These are phyloP conservation scores for Cyprinodon tularosa DNA, from an alignment of 2,113 vertebrate genomes.

Conservation along the genomic window DNA sequence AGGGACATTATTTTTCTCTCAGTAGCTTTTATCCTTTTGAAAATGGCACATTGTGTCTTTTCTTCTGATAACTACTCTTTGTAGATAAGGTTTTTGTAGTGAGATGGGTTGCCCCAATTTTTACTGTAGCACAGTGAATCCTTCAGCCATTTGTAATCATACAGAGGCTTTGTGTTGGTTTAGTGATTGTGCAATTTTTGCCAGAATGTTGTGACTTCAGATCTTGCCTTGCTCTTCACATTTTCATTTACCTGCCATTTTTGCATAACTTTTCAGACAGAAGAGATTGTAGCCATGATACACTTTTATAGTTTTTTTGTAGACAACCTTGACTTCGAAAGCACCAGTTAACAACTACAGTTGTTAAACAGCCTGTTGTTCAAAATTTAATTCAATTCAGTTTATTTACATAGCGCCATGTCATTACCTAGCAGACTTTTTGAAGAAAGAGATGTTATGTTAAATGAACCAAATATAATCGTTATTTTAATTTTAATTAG, in stretches of 20 bases:
- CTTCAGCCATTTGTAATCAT: neutral
- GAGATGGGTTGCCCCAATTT: neutral
- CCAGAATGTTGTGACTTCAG: neutral
- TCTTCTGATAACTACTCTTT: neutral
- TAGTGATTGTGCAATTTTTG: neutral
- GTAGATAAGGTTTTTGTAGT: neutral
- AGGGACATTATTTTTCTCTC: neutral
- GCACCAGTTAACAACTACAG: conserved; percentile 7
- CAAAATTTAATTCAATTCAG: neutral
- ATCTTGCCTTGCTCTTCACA: neutral
- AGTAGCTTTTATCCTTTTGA: neutral
- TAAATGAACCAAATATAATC: no score
- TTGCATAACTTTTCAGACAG: conserved; percentile 4
- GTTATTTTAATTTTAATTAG: no score
- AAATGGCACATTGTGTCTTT: neutral
- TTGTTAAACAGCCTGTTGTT: neutral
- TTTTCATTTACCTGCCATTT: conserved; percentile 1
- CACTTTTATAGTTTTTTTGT: neutral
- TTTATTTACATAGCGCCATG: no score
- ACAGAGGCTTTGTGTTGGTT: neutral
- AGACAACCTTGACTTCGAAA: neutral
- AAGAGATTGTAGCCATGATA: neutral
- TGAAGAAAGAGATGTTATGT: no score
- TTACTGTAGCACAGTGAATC: neutral
- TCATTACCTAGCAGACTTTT: no score